Conservation (phyloP, 2,113 vertebrate species). For the Prunella fulvescens region DNA sequence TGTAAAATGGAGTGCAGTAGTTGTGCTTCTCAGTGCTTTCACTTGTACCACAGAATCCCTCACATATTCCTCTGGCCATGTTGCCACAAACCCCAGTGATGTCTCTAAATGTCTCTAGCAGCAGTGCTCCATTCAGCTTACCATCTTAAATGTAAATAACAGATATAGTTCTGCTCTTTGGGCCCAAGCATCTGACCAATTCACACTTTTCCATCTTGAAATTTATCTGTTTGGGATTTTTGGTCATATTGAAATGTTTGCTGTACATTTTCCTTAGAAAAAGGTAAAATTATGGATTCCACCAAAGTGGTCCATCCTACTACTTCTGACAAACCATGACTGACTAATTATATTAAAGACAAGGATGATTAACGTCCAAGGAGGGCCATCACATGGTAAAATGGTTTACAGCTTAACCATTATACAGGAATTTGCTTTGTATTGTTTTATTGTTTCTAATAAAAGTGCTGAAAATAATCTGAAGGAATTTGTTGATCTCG, state of each 20-base stretch:
- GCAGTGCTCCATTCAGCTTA: not conserved
- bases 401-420: not conserved
- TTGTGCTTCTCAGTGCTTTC: not conserved
- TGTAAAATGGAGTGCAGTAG: not conserved
- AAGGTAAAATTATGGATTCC: not conserved
- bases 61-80: not conserved
- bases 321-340: not conserved
- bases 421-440: not conserved
- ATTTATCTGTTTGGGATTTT: not conserved
- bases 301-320: not conserved
- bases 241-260: not conserved
- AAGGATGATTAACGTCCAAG: not conserved
- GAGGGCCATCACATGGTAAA: not conserved
- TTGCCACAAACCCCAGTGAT: not conserved
- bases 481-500: not conserved
- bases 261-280: not conserved
- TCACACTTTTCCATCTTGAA: not conserved
- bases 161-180: not conserved
- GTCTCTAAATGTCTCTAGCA: not conserved
- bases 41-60: not conserved
- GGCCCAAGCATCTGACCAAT: not conserved
- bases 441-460: not conserved
- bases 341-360: not conserved
- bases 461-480: not conserved
- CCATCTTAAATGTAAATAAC: not conserved